These are phyloP conservation scores for Eristalis pertinax DNA, from an alignment of 2,888 invertebrate species.

Conservation along the genomic window DNA sequence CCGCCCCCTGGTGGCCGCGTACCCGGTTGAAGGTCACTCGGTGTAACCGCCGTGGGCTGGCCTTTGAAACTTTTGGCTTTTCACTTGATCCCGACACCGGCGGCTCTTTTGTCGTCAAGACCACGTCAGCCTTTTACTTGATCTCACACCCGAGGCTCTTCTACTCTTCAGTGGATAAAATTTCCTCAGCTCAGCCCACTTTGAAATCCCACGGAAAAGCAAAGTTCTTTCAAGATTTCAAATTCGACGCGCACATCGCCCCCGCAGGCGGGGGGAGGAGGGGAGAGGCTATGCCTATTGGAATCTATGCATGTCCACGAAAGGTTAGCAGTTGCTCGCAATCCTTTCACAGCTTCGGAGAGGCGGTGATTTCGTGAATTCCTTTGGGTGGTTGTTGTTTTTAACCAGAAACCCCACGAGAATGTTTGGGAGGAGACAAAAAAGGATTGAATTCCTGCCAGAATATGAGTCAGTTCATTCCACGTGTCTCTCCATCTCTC, in stretches of 20 bases:
- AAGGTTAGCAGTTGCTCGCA: constrained; percentile 25
- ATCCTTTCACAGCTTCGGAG: neutral
- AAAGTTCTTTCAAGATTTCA: neutral
- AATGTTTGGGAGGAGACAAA: constrained; percentile 20
- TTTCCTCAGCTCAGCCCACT: neutral
- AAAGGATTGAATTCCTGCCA: constrained; percentile 60
- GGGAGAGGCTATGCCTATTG: no score
- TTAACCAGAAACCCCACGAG: neutral
- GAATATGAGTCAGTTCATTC: constrained; percentile 55
- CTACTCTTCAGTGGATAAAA: neutral
- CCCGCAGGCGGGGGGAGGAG: neutral
- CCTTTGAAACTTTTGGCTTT: neutral
- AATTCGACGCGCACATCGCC: constrained; percentile 13
- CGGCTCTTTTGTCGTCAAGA: neutral
- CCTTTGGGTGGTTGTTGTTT: neutral
- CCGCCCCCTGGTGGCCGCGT: no score
- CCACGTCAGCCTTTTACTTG: neutral
- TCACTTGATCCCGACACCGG: neutral
- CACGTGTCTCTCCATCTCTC: constrained; percentile 13
- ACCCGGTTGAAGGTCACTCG: no score
- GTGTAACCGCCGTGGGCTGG: no score
- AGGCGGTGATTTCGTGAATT: constrained; percentile 28
- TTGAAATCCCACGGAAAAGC: neutral
- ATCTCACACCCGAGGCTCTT: neutral
- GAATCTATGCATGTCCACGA: constrained; percentile 39